phyloP scores from a whole-genome alignment of 2,888 invertebrate genomes.

The Boloria euphrosyne region DNA sequence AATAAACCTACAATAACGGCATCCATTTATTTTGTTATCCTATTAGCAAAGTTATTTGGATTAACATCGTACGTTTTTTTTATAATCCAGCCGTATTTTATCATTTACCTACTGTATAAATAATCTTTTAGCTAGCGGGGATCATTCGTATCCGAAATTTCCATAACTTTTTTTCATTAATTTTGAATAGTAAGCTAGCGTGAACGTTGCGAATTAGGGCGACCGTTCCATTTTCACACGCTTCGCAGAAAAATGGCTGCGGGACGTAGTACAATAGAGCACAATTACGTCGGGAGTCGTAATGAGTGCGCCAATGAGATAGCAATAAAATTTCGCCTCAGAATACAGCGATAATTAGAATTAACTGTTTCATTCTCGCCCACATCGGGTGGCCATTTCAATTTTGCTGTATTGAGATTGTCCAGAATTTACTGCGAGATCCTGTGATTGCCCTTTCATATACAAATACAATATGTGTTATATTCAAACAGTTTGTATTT shows the following conservation, averaged over 20 bases:
- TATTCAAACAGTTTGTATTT: too few relatives aligned
- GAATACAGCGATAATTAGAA: constrained; percentile 79
- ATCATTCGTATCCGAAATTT: constrained; percentile 45
- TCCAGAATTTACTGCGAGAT: constrained; percentile 44
- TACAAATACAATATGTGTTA: too few relatives aligned
- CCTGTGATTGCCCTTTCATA: constrained; percentile 17
- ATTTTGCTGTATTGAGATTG: constrained; percentile 62
- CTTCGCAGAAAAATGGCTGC: constrained; percentile 68
- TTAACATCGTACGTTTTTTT: constrained; percentile 36
- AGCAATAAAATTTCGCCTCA: constrained; percentile 78
- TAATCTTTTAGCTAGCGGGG: constrained; percentile 28
- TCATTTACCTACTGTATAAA: constrained; percentile 14
- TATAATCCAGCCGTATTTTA: background rate
- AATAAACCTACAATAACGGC: constrained; percentile 72
- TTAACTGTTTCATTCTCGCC: constrained; percentile 78
- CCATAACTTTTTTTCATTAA: constrained; percentile 31
- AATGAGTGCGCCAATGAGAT: constrained; percentile 79
- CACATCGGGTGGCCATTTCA: constrained; percentile 69
- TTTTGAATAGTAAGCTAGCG: constrained; percentile 46
- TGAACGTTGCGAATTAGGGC: constrained; percentile 57
- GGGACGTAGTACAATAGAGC: constrained; percentile 65
- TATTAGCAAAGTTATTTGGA: constrained; percentile 60
- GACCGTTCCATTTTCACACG: constrained; percentile 73
- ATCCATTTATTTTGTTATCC: constrained; percentile 53
- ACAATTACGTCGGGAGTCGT: constrained; percentile 68